A percentile compares a stretch with the other conserved stretches of the same genome.
These are phyloP conservation scores for Calephelis virginiensis DNA, from an alignment of 1,140 invertebrate species.

Conservation along the genomic window DNA sequence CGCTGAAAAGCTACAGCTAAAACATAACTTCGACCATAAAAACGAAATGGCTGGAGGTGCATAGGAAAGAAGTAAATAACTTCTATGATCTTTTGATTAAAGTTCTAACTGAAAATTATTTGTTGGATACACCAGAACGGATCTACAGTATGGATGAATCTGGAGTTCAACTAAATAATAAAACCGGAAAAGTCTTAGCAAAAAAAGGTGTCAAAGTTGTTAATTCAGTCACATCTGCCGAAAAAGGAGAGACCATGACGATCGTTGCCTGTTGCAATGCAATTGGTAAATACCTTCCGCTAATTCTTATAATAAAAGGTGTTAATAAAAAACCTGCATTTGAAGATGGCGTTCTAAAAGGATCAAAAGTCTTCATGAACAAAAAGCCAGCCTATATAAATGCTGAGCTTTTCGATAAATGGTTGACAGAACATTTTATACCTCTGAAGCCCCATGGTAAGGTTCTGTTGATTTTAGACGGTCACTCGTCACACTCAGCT, in stretches of 20 bases:
- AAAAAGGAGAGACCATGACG: conserved; percentile 57
- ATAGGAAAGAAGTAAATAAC: conserved; percentile 23
- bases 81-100: conserved; percentile 23
- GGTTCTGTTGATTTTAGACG: conserved; percentile 40
- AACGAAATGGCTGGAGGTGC: no score
- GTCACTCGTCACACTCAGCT: conserved; percentile 30
- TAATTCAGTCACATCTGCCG: conserved; percentile 45
- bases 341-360: conserved; percentile 44
- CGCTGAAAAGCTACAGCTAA: conserved; percentile 35
- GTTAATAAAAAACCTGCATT: conserved; percentile 54
- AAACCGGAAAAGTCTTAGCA: conserved; percentile 56
- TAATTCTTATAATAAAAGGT: conserved; percentile 41
- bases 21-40: conserved; percentile 34
- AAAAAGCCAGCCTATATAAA: conserved; percentile 54
- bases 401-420: conserved; percentile 56
- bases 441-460: conserved; percentile 53
- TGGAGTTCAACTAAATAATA: conserved; percentile 61
- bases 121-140: conserved; percentile 44
- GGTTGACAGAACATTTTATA: conserved; percentile 56
- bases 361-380: conserved; percentile 49
- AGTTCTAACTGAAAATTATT: conserved; percentile 37
- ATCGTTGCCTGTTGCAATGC: conserved; percentile 58
- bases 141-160: conserved; percentile 62
- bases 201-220: conserved; percentile 60
- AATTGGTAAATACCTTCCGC: conserved; percentile 42